A percentile compares a stretch with the other conserved stretches of the same genome.
phyloP scores from a whole-genome alignment of 30 jellyfish, hydroid and myxozoan genomes.

The Mastigias papua region DNA sequence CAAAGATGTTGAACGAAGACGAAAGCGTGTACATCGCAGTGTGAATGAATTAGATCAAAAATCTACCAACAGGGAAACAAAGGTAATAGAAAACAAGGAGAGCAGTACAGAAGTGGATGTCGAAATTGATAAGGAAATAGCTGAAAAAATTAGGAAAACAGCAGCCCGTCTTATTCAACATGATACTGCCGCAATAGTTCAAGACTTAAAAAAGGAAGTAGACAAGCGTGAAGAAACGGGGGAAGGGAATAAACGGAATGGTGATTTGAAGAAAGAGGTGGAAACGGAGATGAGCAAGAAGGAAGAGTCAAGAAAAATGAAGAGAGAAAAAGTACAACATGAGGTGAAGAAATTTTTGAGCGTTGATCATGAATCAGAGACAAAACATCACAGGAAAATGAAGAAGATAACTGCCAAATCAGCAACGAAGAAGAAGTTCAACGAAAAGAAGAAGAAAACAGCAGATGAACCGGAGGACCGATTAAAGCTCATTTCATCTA shows the following conservation, averaged over 20 bases:
- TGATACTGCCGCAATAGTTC: not conserved
- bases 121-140: not conserved
- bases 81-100: not conserved
- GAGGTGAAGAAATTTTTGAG: not conserved
- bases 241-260: not conserved
- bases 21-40: not conserved
- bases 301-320: not conserved
- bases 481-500: not conserved
- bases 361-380: not conserved
- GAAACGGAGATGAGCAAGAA: not conserved
- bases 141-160: not conserved
- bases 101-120: not conserved
- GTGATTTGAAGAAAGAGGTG: not conserved
- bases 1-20: conserved; percentile 16
- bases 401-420: not conserved
- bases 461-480: not conserved
- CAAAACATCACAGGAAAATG: not conserved
- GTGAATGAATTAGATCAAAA: not conserved
- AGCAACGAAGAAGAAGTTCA: not conserved
- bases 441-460: not conserved
- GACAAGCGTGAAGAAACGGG: not conserved
- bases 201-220: not conserved
- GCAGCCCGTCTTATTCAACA: not conserved
- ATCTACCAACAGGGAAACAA: not conserved
- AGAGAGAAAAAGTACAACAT: not conserved